Evolutionary conservation across 2,113 vertebrate genomes (phyloP).

Genomic region (Callaeas wilsoni): DNA sequence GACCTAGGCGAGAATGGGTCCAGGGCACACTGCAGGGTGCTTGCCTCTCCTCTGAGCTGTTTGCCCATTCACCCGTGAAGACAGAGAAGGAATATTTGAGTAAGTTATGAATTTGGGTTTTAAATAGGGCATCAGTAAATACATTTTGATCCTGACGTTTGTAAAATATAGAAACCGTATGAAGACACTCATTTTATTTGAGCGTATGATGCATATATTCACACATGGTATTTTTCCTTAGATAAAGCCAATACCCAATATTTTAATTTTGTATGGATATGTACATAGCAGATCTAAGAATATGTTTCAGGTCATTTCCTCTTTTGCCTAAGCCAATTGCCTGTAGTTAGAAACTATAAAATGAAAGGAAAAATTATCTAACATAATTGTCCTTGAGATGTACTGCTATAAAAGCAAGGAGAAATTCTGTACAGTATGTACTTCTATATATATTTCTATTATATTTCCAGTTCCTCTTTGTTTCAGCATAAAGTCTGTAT

Average conservation of each 20-base stretch:
- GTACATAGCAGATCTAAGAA: not conserved
- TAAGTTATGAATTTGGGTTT: not conserved
- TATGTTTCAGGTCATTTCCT: slow-evolving; percentile 5
- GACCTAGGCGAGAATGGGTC: rapidly evolving
- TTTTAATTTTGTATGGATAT: not conserved
- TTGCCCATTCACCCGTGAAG: not conserved
- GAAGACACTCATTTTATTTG: not conserved
- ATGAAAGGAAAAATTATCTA: not conserved
- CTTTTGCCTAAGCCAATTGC: not conserved
- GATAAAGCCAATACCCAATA: not conserved
- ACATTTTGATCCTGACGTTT: not conserved
- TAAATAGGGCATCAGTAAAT: not conserved
- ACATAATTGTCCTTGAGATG: slow-evolving; percentile 1
- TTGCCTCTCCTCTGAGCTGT: not conserved
- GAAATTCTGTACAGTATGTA: not conserved
- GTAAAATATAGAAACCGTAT: not conserved
- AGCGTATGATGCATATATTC: not conserved
- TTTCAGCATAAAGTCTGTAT: not conserved
- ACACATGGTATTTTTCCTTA: not conserved
- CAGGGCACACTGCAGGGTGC: not conserved
- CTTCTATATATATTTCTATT: not conserved
- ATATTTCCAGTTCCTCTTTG: not conserved
- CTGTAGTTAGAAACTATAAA: slow-evolving; percentile 9
- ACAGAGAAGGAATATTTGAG: not conserved
- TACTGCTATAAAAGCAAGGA: not conserved